phyloP scores from a whole-genome alignment of 2,113 vertebrate species.

The Carollia perspicillata region DNA sequence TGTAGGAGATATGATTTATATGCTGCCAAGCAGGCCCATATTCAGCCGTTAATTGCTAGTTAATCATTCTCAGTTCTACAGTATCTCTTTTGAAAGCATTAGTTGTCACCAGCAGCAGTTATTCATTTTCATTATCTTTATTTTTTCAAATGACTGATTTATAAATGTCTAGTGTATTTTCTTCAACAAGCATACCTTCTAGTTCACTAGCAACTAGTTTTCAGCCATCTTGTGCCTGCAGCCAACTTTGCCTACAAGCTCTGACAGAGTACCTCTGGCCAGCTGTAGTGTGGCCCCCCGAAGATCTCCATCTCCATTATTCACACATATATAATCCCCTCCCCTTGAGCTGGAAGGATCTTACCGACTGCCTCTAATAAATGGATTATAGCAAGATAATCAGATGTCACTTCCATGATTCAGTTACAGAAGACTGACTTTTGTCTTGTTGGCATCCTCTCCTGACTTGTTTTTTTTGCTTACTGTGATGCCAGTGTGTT shows the following conservation, averaged over 20 bases:
- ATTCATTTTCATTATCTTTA: conserved; percentile 4
- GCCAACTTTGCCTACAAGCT: neutral
- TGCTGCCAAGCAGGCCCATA: neutral
- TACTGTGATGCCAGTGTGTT: neutral
- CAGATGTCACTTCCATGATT: neutral
- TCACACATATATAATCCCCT: neutral
- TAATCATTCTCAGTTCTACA: neutral
- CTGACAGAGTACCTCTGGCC: neutral
- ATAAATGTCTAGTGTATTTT: neutral
- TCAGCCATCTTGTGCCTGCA: neutral
- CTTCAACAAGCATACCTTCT: neutral
- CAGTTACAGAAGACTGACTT: neutral
- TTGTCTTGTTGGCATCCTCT: neutral
- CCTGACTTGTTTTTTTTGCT: neutral
- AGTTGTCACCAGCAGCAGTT: neutral
- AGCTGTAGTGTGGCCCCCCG: neutral
- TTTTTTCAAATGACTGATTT: neutral
- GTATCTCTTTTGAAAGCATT: neutral
- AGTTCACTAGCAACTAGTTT: neutral
- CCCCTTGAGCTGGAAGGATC: neutral
- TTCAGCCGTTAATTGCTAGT: neutral
- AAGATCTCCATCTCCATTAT: neutral
- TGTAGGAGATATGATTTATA: neutral
- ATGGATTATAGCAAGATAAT: neutral
- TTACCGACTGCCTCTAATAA: neutral